Conservation (phyloP, 1,140 invertebrate species). For the Pollicipes pollicipes region DNA sequence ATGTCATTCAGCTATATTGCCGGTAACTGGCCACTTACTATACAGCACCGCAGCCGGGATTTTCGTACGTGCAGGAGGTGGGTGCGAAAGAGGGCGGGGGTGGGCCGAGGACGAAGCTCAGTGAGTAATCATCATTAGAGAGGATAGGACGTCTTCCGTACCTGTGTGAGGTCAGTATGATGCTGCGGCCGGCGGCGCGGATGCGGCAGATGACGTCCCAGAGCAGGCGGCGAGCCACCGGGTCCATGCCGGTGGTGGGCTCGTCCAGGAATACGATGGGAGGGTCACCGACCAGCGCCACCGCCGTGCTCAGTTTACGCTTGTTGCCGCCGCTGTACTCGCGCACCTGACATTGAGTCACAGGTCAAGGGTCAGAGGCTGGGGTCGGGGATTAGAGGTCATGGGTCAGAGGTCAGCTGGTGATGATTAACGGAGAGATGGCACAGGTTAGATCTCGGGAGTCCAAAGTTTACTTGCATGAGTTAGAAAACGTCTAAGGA, state of each 20-base stretch:
- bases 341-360: background rate
- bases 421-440: too few species aligned
- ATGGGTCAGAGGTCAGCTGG: background rate
- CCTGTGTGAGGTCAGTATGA: slow-evolving; percentile 19
- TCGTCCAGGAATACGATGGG: slow-evolving; percentile 73
- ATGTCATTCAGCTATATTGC: too few species aligned
- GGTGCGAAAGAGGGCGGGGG: too few species aligned
- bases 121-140: background rate
- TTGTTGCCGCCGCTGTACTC: slow-evolving; percentile 80
- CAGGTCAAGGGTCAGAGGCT: background rate
- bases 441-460: too few species aligned
- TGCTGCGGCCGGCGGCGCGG: slow-evolving; percentile 19
- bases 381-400: too few species aligned
- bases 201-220: slow-evolving; percentile 59
- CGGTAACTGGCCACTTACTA: too few species aligned
- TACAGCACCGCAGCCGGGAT: too few species aligned
- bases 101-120: too few species aligned
- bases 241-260: slow-evolving; percentile 76
- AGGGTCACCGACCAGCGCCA: slow-evolving; percentile 78
- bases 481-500: too few species aligned
- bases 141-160: too few species aligned
- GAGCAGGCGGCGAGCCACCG: slow-evolving; percentile 64
- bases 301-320: slow-evolving; percentile 79
- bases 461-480: too few species aligned
- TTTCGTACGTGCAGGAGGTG: too few species aligned